These are phyloP conservation scores for Heliconius hortense DNA, from an alignment of 2,888 invertebrate species.

Conservation along the genomic window DNA sequence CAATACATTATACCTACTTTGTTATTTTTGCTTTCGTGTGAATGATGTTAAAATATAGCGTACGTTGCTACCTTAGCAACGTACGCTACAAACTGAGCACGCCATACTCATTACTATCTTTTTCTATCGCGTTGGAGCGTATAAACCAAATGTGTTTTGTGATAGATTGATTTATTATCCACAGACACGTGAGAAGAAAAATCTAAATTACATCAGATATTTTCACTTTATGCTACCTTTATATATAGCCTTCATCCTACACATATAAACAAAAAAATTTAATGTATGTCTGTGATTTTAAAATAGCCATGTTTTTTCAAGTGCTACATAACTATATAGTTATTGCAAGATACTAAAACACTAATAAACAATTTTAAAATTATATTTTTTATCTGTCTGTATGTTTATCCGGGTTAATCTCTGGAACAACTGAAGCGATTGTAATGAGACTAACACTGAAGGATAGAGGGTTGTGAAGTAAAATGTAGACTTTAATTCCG, in stretches of 20 bases:
- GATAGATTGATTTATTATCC: constrained; percentile 12
- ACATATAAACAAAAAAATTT: background rate
- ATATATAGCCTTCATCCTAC: background rate
- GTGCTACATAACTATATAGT: too few relatives aligned
- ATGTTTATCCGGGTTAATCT: too few relatives aligned
- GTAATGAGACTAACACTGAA: too few relatives aligned
- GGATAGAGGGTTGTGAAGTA: too few relatives aligned
- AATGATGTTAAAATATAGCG: constrained; percentile 35
- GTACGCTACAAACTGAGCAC: constrained; percentile 27
- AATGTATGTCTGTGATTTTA: too few relatives aligned
- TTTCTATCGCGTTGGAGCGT: constrained; percentile 38
- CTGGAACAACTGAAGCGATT: too few relatives aligned
- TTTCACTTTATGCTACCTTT: background rate
- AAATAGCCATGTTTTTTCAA: too few relatives aligned
- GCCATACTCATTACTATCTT: constrained; percentile 37
- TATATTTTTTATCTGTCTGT: too few relatives aligned
- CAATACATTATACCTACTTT: background rate
- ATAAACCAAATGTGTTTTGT: constrained; percentile 20
- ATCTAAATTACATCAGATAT: background rate
- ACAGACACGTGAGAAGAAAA: constrained; percentile 8
- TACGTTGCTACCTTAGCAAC: constrained; percentile 36
- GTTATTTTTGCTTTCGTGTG: constrained; percentile 27
- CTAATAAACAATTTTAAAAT: too few relatives aligned
- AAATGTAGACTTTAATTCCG: too few relatives aligned
- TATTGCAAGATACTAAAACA: too few relatives aligned